Percentiles rank a stretch among this genome's conserved stretches.
These are phyloP conservation scores for Brachypalpus laphriformis DNA, from an alignment of 2,888 invertebrate species.

Conservation along the genomic window DNA sequence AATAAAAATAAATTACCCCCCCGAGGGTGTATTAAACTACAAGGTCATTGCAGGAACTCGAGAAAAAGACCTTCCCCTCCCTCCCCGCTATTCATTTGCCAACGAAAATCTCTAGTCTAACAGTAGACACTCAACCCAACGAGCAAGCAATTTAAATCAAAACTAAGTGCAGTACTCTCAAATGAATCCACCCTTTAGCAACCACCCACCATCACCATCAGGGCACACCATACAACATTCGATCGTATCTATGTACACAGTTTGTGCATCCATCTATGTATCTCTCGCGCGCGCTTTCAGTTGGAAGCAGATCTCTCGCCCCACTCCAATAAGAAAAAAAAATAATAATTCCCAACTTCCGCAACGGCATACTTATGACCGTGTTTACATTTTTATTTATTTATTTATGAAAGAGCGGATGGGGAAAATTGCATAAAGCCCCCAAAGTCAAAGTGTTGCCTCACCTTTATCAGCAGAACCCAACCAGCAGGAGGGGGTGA, in stretches of 20 bases:
- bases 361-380: constrained; percentile 53
- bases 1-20: constrained; percentile 58
- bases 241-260: constrained; percentile 4
- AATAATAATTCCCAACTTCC: constrained; percentile 58
- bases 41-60: constrained; percentile 62
- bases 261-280: neutral
- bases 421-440: constrained; percentile 19
- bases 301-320: constrained; percentile 19
- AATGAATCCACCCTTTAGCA: neutral
- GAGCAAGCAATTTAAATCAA: constrained; percentile 57
- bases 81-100: neutral
- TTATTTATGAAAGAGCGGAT: constrained; percentile 4
- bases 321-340: constrained; percentile 6
- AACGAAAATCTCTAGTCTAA: too few species aligned
- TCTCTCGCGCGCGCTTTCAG: constrained; percentile 7
- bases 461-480: constrained; percentile 14
- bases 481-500: neutral
- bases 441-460: constrained; percentile 31
- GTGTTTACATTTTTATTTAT: constrained; percentile 57
- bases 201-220: neutral
- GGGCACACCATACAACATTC: neutral
- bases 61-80: neutral
- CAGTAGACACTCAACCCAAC: constrained; percentile 29
- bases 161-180: constrained; percentile 57
- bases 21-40: constrained; percentile 59